These are phyloP conservation scores for Etheostoma cragini DNA, from an alignment of 2,113 vertebrate species.

Conservation along the genomic window DNA sequence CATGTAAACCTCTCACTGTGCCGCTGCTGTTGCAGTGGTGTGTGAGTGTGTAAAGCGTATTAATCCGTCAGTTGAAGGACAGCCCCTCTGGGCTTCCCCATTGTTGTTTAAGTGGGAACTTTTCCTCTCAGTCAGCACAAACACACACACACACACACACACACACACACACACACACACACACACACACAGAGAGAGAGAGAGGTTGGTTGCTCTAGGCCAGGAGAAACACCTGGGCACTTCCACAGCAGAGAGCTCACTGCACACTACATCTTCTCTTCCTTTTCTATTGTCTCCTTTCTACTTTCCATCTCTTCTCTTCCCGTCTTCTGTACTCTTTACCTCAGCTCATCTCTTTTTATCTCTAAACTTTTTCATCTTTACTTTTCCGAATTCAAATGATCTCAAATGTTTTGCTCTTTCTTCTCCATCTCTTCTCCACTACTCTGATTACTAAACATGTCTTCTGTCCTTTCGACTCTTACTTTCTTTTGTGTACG, in stretches of 20 bases:
- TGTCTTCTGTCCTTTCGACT: background rate
- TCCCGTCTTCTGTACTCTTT: fast-evolving
- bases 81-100: conserved; percentile 28
- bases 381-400: background rate
- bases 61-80: conserved; percentile 40
- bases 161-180: background rate
- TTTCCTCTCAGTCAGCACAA: conserved; percentile 57
- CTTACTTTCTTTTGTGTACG: background rate
- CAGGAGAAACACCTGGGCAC: conserved; percentile 49
- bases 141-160: background rate
- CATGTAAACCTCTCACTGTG: background rate
- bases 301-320: background rate
- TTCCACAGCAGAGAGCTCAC: conserved; percentile 35
- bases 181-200: background rate
- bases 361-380: background rate
- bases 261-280: conserved; percentile 12
- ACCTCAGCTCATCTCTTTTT: background rate
- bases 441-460: background rate
- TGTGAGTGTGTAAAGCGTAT: conserved; percentile 7
- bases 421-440: background rate
- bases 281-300: background rate
- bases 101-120: conserved; percentile 45
- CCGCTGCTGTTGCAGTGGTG: conserved; percentile 15
- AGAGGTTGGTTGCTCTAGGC: conserved; percentile 32
- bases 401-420: background rate